Evolutionary conservation across 2,113 vertebrate species (phyloP), one percentile per base, ranked within the genome.

Genomic region (Forbesichthys agassizii): DNA sequence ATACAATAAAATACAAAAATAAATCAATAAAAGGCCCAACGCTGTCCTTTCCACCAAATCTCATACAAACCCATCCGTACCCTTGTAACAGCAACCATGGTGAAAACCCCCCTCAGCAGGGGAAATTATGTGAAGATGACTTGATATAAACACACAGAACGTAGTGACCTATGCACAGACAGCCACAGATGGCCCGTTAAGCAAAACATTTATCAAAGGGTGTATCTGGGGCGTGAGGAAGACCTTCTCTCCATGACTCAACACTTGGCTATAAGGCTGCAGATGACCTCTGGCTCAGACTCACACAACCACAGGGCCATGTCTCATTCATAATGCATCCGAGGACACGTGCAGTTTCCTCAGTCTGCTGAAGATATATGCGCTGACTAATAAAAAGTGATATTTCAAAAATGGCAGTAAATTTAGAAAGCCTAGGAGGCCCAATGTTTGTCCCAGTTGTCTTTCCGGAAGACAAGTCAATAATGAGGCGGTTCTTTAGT

Each of bases 311-410:
- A 65, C 68, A 69, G 55, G 54, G 59, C 68, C 69, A 27, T 16
- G 11, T 48, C 76, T 83, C 70, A 81, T 86, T 78, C 70, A 85
- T 83, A 78, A 84, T 68, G 69, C 74, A 88, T 75, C 36, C 0
- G 48, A 69, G 61, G 64, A 71, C 61, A 62, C 67, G 14, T n/a
- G 51, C 36, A 55, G 47, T 69, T 64, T 64, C 46, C 77, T 47
- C 54, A 60, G 56, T 60, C 70, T 71, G 33, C 65, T 36, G 20
- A 62, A 77, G 77, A 88, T 70, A 66, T 64, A 85, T 10, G 49
- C 74, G 69, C 61, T 14, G 71, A 68, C 75, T 77, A 80, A 81
- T 81, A 82, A 80, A 79, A 86, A 69, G 58, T 63, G 84, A 86
- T 86, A 77, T 77, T 81, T 74, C 36, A 58, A 70, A 78, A 84